phyloP scores from a whole-genome alignment of 2,797 vertebrate species.

The Hozukius guyotensis region DNA sequence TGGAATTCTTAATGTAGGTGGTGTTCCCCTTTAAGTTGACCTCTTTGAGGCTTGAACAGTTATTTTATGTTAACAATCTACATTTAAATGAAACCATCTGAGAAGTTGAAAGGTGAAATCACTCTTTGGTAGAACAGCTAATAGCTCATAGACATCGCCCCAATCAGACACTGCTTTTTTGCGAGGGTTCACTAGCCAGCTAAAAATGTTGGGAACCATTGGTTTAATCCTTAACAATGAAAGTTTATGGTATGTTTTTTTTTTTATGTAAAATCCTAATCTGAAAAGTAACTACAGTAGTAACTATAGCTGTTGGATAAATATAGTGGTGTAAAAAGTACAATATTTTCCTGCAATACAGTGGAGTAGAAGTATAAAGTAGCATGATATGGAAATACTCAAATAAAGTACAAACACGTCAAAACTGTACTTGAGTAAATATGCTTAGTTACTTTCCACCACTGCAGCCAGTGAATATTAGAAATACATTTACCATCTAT shows the following conservation, averaged over 20 bases:
- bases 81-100: neutral
- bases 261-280: neutral
- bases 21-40: neutral
- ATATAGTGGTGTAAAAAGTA: neutral
- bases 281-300: neutral
- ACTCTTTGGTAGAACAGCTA: neutral
- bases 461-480: neutral
- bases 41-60: neutral
- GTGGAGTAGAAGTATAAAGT: neutral
- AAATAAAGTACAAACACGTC: neutral
- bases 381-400: neutral
- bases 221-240: too few species aligned
- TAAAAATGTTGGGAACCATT: too few species aligned
- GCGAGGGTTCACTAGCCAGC: too few species aligned
- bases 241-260: neutral
- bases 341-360: neutral
- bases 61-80: neutral
- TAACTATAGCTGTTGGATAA: neutral
- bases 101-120: neutral
- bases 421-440: neutral
- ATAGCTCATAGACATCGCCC: too few species aligned
- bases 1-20: too few species aligned
- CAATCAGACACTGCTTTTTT: too few species aligned
- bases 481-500: neutral
- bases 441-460: neutral